phyloP scores from a whole-genome alignment of 2,797 vertebrate genomes.

The Margarornis squamiger region DNA sequence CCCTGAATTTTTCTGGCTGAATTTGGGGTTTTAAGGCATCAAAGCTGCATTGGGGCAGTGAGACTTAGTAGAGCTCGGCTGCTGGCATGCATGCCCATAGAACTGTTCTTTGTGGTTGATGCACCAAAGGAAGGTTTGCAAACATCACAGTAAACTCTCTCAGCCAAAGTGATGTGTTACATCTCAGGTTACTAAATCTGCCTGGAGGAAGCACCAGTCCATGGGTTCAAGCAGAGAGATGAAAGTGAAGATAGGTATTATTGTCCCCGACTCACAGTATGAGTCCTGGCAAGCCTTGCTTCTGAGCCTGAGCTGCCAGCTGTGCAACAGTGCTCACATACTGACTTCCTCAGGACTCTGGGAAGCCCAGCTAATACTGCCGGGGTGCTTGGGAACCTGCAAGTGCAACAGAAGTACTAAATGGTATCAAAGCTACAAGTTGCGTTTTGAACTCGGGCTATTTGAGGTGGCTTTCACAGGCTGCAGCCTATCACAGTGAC shows the following conservation, averaged over 20 bases:
- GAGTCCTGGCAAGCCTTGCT: background rate
- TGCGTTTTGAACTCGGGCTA: background rate
- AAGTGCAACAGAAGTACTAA: background rate
- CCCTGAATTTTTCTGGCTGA: background rate
- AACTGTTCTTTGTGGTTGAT: background rate
- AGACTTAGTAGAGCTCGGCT: background rate
- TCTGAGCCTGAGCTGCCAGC: background rate
- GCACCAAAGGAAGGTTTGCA: constrained; percentile 5
- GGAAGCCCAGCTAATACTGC: background rate
- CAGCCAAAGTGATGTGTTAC: background rate
- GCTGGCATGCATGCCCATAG: background rate
- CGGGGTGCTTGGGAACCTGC: background rate
- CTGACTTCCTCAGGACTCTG: background rate
- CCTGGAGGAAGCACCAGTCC: background rate
- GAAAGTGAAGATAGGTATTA: constrained; percentile 8
- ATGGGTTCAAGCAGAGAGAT: constrained; percentile 21
- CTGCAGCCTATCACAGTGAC: background rate
- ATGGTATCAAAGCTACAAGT: background rate
- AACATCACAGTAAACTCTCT: background rate
- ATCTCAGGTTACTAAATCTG: constrained; percentile 7
- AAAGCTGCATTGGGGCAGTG: background rate
- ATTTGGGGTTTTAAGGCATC: background rate
- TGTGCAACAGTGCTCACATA: background rate
- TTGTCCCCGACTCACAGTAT: background rate
- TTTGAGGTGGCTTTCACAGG: background rate